Evolutionary conservation across 2,888 invertebrate species (phyloP).

Genomic region (Punctoribates punctum): DNA sequence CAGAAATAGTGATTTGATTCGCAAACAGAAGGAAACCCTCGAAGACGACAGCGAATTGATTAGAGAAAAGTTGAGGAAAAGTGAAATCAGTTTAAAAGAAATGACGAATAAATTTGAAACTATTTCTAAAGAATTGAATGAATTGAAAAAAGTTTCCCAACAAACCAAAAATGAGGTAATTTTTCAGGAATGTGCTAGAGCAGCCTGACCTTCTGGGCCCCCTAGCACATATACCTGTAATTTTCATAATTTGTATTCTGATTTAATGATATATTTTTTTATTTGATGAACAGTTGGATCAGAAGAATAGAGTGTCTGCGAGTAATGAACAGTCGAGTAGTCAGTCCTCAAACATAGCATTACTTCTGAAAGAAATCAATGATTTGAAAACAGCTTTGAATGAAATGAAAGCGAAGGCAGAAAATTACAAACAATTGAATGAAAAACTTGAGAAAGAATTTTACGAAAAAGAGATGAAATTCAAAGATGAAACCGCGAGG

Average conservation of each 20-base stretch:
- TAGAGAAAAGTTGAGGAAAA: conserved; percentile 65
- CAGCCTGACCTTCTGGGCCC: no score
- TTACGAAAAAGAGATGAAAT: conserved; percentile 46
- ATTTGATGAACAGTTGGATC: conserved; percentile 35
- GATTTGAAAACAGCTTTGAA: conserved; percentile 50
- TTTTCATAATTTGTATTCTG: neutral
- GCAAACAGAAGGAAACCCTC: conserved; percentile 43
- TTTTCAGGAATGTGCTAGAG: no score
- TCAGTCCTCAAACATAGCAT: neutral
- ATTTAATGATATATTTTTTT: neutral
- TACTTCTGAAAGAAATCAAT: conserved; percentile 46
- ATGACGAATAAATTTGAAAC: conserved; percentile 60
- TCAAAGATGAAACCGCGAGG: conserved; percentile 48
- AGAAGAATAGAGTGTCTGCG: conserved; percentile 22
- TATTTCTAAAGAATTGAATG: conserved; percentile 46
- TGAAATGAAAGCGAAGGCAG: conserved; percentile 48
- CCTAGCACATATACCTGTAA: no score
- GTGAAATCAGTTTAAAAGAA: conserved; percentile 64
- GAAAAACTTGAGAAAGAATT: conserved; percentile 44
- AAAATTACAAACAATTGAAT: conserved; percentile 45
- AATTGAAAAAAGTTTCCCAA: conserved; percentile 44
- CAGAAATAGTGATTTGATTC: conserved; percentile 41
- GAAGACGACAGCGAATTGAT: conserved; percentile 59
- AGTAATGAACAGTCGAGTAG: conserved; percentile 10
- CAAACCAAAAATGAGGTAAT: conserved; percentile 47